These are phyloP conservation scores for Drosophila yakuba DNA, from an alignment of 1,140 invertebrate genomes.

Conservation along the genomic window DNA sequence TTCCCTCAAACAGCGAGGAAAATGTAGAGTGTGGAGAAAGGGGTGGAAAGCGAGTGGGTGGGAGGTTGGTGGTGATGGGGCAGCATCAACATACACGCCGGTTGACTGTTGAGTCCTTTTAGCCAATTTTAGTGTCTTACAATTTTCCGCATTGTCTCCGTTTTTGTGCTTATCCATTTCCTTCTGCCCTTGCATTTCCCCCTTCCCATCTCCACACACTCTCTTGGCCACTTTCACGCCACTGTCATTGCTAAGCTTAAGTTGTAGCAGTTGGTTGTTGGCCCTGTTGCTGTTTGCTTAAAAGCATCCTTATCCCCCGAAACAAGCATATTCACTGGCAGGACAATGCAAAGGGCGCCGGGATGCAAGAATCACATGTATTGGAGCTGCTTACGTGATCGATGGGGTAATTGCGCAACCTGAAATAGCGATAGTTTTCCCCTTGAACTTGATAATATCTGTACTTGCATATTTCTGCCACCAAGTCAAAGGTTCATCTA, in stretches of 20 bases:
- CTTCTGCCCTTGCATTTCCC: neutral
- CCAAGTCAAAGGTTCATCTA: too few relatives aligned
- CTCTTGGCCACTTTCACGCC: conserved; percentile 47
- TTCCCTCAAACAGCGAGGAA: conserved; percentile 52
- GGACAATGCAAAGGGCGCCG: conserved; percentile 16
- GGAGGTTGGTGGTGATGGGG: neutral
- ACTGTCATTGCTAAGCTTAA: conserved; percentile 74
- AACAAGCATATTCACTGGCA: conserved; percentile 60
- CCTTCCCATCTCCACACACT: neutral
- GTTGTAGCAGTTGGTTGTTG: conserved; percentile 59
- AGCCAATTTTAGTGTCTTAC: conserved; percentile 80
- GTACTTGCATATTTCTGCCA: too few relatives aligned
- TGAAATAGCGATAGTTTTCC: neutral
- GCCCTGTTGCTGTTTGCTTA: conserved; percentile 50
- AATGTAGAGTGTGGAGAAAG: neutral
- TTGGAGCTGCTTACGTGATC: conserved; percentile 21
- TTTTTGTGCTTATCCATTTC: conserved; percentile 60
- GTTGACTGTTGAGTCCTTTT: conserved; percentile 63
- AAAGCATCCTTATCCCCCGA: conserved; percentile 64
- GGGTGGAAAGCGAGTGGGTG: neutral
- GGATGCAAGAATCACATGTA: conserved; percentile 7
- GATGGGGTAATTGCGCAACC: neutral
- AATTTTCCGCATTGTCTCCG: conserved; percentile 79
- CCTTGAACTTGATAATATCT: too few relatives aligned
- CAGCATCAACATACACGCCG: conserved; percentile 63